phyloP scores from a whole-genome alignment of 2,888 invertebrate genomes.

The Tineola bisselliella region DNA sequence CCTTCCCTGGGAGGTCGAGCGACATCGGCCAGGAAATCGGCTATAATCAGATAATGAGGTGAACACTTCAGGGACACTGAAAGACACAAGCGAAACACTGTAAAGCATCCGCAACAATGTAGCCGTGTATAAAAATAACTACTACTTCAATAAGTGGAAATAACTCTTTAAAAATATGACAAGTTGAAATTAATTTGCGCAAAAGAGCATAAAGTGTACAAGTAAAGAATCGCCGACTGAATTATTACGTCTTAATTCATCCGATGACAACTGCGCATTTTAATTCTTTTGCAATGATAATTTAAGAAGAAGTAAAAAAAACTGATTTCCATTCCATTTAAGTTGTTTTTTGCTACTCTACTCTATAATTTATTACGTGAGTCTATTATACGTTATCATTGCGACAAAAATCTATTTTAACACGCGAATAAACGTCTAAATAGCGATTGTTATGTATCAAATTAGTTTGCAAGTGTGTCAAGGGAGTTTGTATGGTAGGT shows the following conservation, averaged over 20 bases:
- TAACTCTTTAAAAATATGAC: slow-evolving; percentile 4
- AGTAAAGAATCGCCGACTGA: background rate
- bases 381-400: slow-evolving; percentile 31
- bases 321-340: background rate
- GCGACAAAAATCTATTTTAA: slow-evolving; percentile 32
- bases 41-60: slow-evolving; percentile 7
- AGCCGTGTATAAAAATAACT: background rate
- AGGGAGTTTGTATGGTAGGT: background rate
- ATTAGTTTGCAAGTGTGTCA: slow-evolving; percentile 4
- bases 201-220: background rate
- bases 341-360: background rate
- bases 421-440: slow-evolving; percentile 19
- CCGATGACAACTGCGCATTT: slow-evolving; percentile 3
- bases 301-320: background rate
- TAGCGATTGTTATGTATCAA: background rate
- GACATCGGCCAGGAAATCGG: slow-evolving; percentile 12
- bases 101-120: background rate
- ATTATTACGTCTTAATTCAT: background rate
- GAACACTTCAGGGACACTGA: slow-evolving; percentile 3
- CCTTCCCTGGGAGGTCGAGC: slow-evolving; percentile 32
- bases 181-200: background rate
- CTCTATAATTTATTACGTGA: slow-evolving; percentile 47
- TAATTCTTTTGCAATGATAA: background rate
- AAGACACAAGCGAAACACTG: background rate
- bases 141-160: background rate